Conservation (phyloP, 2,797 vertebrate species). For the Crenuchus spilurus region DNA sequence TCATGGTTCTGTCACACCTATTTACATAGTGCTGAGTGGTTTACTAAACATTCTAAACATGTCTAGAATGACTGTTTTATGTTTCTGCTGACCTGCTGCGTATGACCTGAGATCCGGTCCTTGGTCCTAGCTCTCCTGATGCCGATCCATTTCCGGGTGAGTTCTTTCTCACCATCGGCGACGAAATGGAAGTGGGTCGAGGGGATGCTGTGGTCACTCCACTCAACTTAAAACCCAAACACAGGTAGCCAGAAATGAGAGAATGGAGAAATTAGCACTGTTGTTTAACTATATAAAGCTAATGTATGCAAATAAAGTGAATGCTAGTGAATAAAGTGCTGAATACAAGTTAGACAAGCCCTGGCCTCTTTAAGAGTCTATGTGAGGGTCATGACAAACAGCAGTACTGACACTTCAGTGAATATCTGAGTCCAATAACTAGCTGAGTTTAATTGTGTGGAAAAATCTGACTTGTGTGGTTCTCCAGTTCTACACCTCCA, state of each 20-base stretch:
- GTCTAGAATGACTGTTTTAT: not conserved
- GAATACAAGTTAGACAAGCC: no score
- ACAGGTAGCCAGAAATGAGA: slow-evolving; percentile 34
- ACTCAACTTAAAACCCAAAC: slow-evolving; percentile 30
- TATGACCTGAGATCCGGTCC: slow-evolving; percentile 86
- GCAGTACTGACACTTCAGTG: no score
- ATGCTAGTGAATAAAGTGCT: no score
- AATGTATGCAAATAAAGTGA: no score
- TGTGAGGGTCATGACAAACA: no score
- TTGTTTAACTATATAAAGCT: no score
- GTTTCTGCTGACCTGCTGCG: slow-evolving; percentile 81
- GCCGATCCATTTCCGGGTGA: slow-evolving; percentile 88
- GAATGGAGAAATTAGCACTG: slow-evolving; percentile 3
- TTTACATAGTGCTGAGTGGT: no score
- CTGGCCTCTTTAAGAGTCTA: no score
- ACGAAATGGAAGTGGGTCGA: slow-evolving; percentile 94
- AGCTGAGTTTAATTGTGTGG: no score
- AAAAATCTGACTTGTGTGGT: no score
- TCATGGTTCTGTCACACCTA: not conserved
- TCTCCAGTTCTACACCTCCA: no score
- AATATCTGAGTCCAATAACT: no score
- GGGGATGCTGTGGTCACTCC: slow-evolving; percentile 84
- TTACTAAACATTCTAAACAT: not conserved
- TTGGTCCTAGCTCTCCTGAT: slow-evolving; percentile 80
- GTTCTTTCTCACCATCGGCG: slow-evolving; percentile 92